Evolutionary conservation across 2,888 invertebrate genomes (phyloP).

Genomic region (Galerucella nymphaeae): DNA sequence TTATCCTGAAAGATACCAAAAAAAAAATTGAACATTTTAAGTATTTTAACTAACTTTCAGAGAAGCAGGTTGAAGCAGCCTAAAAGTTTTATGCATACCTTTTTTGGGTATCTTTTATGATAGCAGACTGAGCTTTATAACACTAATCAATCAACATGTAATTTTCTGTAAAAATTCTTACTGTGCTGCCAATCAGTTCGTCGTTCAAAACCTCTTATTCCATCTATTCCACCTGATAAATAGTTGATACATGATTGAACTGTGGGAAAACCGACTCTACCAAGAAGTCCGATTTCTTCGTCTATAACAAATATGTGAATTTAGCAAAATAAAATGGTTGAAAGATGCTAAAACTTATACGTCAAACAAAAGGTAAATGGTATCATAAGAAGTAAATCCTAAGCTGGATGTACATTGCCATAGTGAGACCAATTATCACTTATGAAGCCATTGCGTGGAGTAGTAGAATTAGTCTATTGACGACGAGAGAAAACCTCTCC

Average conservation of each 20-base stretch:
- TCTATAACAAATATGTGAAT: conserved; percentile 65
- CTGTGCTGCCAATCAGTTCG: conserved; percentile 84
- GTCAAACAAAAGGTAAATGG: too few relatives aligned
- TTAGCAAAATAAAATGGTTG: not conserved
- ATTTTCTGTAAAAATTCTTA: conserved; percentile 65
- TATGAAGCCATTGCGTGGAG: too few relatives aligned
- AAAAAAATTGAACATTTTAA: too few relatives aligned
- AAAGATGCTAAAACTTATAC: too few relatives aligned
- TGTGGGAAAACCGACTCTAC: conserved; percentile 74
- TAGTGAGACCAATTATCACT: too few relatives aligned
- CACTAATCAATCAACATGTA: not conserved
- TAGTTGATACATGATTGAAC: conserved; percentile 83
- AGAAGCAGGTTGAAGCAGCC: not conserved
- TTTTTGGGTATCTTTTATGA: not conserved
- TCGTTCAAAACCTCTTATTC: conserved; percentile 75
- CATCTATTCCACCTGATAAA: conserved; percentile 76
- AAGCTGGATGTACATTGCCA: too few relatives aligned
- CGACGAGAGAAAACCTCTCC: too few relatives aligned
- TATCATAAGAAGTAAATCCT: too few relatives aligned
- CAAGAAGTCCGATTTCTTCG: conserved; percentile 77
- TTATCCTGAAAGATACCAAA: too few relatives aligned
- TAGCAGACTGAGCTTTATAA: not conserved
- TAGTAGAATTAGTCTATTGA: too few relatives aligned
- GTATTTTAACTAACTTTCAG: not conserved
- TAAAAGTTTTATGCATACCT: not conserved